Percentiles rank a stretch among this genome's conserved stretches.
Conservation (phyloP, 2,888 invertebrate genomes). For the Hemaris fuciformis region DNA sequence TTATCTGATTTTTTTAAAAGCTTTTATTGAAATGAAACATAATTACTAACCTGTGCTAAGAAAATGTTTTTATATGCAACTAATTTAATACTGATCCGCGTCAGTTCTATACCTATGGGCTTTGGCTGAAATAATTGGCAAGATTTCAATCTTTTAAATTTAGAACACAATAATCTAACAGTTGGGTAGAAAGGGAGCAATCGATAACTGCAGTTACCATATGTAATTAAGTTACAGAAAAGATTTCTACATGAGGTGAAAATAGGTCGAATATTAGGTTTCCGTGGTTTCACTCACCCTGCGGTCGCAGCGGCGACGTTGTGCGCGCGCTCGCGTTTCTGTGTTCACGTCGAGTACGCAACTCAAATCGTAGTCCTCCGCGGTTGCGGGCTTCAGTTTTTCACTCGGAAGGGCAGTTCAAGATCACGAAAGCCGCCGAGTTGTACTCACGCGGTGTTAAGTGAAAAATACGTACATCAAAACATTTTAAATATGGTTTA, state of each 20-base stretch:
- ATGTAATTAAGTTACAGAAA: background rate
- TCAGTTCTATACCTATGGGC: background rate
- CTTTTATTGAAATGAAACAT: too few relatives aligned
- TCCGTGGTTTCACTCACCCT: conserved; percentile 52
- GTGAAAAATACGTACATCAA: conserved; percentile 49
- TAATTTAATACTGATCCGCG: background rate
- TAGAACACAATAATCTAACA: conserved; percentile 37
- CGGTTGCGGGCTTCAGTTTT: conserved; percentile 65
- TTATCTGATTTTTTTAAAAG: too few relatives aligned
- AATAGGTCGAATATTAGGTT: conserved; percentile 39
- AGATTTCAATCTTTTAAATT: conserved; percentile 59
- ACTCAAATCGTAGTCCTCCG: conserved; percentile 50
- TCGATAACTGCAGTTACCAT: conserved; percentile 5
- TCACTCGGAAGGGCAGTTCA: conserved; percentile 79
- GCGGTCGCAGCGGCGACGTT: conserved; percentile 45
- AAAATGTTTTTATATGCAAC: conserved; percentile 3
- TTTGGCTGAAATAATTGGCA: conserved; percentile 47
- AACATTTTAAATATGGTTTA: conserved; percentile 66
- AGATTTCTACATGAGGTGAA: conserved; percentile 20
- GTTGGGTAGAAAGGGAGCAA: conserved; percentile 6
- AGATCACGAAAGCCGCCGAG: conserved; percentile 72
- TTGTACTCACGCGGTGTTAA: conserved; percentile 53
- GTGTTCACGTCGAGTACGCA: conserved; percentile 61
- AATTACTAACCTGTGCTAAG: background rate
- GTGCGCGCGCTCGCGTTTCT: conserved; percentile 66